Base-by-base conservation (phyloP, 2,888 invertebrate genomes). In the Drosophila nigritarsus region DNA sequence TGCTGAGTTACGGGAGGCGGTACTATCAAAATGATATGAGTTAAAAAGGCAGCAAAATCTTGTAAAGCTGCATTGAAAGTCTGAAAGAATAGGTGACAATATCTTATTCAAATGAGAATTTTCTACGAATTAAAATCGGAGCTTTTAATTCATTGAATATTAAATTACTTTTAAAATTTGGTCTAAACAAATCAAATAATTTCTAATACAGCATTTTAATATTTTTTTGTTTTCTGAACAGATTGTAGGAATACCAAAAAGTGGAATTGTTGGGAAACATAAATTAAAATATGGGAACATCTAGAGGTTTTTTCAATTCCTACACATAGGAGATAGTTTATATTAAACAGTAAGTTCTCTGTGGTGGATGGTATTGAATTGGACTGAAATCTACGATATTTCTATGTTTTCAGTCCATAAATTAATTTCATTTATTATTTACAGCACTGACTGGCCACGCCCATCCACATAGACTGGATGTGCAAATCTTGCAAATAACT, bases 1-100 rank as follows among this genome's bases (percentile, higher is more conserved):
- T 54, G 50, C 32, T 49, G 48, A 54, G 24, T 48, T 54, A 64
- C 49, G 54, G 20, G 18, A 45, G 34, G 53, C 5, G 34, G 32
- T 29, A 51, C 40, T 50, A 50, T 51, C 38, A 24, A 20, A 24
- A 24, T 24, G 24, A 32, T 55, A 30, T 30, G n/a, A 18, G 15
- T 20, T 9, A 20, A 50, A n/a, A 11, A n/a, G 11, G n/a, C 50
- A 50, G 27, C n/a, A 30, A 11, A n/a, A 45, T 45, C 15, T 15
- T 8, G 24, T 4, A 45, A 4, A 24, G 24, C 15, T 45, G 45
- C 15, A 20, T 45, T 45, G 8, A 45, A 45, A 45, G 24, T 15
- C 42, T 36, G 27, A 34, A 24, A 24, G 51, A 32, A 15, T 29
- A 0, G 18, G 9, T 18, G 2, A 24, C 8, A 45, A 45, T 15